Conservation (phyloP, 2,888 invertebrate genomes). For the Philereme transversata region DNA sequence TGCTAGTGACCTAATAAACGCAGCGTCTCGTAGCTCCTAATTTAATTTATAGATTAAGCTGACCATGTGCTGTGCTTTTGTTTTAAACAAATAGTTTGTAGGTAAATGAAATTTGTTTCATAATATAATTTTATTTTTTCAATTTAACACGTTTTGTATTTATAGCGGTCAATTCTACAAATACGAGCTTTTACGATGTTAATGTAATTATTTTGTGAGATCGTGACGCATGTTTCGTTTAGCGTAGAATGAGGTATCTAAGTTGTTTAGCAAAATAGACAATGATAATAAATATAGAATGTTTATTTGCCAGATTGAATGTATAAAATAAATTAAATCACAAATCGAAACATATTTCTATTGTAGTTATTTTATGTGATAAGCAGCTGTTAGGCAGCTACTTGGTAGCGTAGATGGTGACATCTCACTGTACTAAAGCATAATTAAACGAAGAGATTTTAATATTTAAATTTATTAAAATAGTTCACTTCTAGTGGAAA, state of each 20-base stretch:
- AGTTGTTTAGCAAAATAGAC: no score
- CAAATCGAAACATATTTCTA: slow-evolving; percentile 71
- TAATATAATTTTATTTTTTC: slow-evolving; percentile 65
- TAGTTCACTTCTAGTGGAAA: slow-evolving; percentile 81
- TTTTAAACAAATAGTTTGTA: slow-evolving; percentile 80
- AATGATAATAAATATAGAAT: no score
- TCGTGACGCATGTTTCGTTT: slow-evolving; percentile 63
- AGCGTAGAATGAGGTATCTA: slow-evolving; percentile 56
- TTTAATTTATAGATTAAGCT: slow-evolving; percentile 78
- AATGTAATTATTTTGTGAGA: slow-evolving; percentile 59
- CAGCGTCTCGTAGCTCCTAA: slow-evolving; percentile 73
- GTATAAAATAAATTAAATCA: slow-evolving; percentile 68
- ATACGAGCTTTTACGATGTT: slow-evolving; percentile 70
- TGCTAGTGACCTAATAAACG: slow-evolving; percentile 65
- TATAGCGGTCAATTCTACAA: slow-evolving; percentile 76
- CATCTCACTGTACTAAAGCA: slow-evolving; percentile 72
- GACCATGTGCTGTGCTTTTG: slow-evolving; percentile 84
- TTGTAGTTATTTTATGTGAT: slow-evolving; percentile 70
- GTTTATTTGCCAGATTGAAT: slow-evolving; percentile 71
- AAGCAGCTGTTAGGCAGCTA: slow-evolving; percentile 69
- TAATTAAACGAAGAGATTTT: slow-evolving; percentile 78
- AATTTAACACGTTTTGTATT: slow-evolving; percentile 68
- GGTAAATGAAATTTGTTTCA: slow-evolving; percentile 76
- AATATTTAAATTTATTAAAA: slow-evolving; percentile 76
- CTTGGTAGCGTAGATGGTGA: slow-evolving; percentile 75